phyloP scores from a whole-genome alignment of 2,113 vertebrate species.

The Uria aalge region DNA sequence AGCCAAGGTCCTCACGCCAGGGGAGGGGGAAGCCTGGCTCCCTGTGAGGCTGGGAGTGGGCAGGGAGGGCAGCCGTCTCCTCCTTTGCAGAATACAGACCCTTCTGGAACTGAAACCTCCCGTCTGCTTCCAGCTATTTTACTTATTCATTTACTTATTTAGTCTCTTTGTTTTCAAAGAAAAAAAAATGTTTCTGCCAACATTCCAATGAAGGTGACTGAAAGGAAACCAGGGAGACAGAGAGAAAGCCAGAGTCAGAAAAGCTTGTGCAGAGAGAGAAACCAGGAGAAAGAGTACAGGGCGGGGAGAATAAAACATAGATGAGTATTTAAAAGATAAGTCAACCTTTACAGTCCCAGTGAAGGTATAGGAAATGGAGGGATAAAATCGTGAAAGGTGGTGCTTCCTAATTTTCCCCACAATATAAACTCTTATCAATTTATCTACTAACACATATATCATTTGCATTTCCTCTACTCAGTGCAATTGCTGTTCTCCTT shows the following conservation, averaged over 20 bases:
- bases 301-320: not conserved
- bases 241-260: not conserved
- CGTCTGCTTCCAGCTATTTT: constrained; percentile 28
- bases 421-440: not conserved
- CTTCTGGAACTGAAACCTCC: not conserved
- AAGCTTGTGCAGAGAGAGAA: not conserved
- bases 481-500: not conserved
- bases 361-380: not conserved
- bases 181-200: constrained; percentile 36
- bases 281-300: not conserved
- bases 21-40: not conserved
- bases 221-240: constrained; percentile 47
- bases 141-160: constrained; percentile 44
- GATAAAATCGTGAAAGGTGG: not conserved
- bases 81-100: not conserved
- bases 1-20: not conserved
- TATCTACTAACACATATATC: not conserved
- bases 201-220: constrained; percentile 53
- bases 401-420: not conserved
- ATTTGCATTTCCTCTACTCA: not conserved
- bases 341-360: not conserved
- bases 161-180: constrained; percentile 45
- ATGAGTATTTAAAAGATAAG: not conserved
- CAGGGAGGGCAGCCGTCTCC: not conserved
- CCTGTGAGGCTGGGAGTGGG: not conserved